Conservation (phyloP, 1,140 invertebrate species). For the Drosophila truncata region DNA sequence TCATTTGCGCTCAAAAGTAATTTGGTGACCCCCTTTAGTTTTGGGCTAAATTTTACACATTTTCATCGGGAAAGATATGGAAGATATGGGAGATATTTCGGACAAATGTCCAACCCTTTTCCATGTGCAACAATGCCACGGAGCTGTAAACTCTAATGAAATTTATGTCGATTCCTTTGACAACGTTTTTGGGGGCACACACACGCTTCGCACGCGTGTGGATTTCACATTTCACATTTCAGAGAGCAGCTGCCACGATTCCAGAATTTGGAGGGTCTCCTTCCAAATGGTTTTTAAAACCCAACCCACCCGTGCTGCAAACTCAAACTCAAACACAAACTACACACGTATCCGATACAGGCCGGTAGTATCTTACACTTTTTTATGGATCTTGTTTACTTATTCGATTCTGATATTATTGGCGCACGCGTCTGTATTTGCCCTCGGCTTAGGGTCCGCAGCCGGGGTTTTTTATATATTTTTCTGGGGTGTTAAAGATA, state of each 20-base stretch:
- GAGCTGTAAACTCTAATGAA: conserved; percentile 54
- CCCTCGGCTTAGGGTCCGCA: conserved; percentile 49
- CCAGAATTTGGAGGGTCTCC: conserved; percentile 26
- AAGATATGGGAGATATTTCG: conserved; percentile 16
- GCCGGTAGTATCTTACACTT: conserved; percentile 47
- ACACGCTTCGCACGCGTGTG: conserved; percentile 71
- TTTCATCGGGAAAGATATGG: conserved; percentile 39
- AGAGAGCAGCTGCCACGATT: conserved; percentile 64
- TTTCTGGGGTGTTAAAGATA: conserved; percentile 53
- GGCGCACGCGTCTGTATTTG: conserved; percentile 68
- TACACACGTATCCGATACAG: conserved; percentile 19
- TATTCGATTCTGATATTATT: conserved; percentile 77
- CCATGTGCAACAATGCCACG: conserved; percentile 60
- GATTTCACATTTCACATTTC: conserved; percentile 62
- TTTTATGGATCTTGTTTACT: conserved; percentile 75
- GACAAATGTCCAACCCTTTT: conserved; percentile 63
- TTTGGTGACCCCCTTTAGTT: conserved; percentile 61
- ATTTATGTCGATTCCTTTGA: conserved; percentile 40
- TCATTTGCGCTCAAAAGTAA: conserved; percentile 64
- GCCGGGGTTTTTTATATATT: conserved; percentile 34
- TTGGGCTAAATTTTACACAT: conserved; percentile 74
- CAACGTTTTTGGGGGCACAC: conserved; percentile 56
- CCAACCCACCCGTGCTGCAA: conserved; percentile 36
- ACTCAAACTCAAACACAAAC: conserved; percentile 39
- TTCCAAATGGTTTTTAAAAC: conserved; percentile 51